Conservation (phyloP, 2,888 invertebrate genomes). For the Drosophila tripunctata region DNA sequence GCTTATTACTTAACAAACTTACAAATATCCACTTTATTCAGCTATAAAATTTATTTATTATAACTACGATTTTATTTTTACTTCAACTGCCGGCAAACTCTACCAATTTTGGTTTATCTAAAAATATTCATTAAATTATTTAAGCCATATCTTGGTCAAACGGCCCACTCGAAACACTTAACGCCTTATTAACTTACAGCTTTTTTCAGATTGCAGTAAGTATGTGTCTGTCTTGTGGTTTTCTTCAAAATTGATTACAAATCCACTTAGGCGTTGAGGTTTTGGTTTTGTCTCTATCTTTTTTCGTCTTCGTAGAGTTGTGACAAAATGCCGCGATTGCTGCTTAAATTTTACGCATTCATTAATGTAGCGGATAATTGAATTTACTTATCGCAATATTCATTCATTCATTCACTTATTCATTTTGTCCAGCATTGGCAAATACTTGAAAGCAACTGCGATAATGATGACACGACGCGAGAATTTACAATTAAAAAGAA, state of each 20-base stretch:
- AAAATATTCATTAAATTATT: conserved; percentile 62
- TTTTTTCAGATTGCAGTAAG: neutral
- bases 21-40: no score
- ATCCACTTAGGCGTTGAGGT: conserved; percentile 55
- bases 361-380: conserved; percentile 76
- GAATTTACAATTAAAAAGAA: conserved; percentile 15
- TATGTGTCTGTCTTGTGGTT: neutral
- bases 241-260: conserved; percentile 62
- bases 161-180: conserved; percentile 59
- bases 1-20: no score
- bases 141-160: conserved; percentile 56
- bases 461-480: conserved; percentile 45
- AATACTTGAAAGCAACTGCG: conserved; percentile 27
- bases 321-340: conserved; percentile 53
- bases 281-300: no score
- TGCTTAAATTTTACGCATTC: conserved; percentile 78
- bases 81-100: neutral
- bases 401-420: conserved; percentile 64
- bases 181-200: conserved; percentile 59
- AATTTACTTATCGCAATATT: conserved; percentile 76
- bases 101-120: conserved; percentile 46
- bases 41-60: neutral
- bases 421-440: conserved; percentile 20
- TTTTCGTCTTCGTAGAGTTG: conserved; percentile 17
- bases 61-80: neutral